Base-by-base conservation (phyloP, 2,888 invertebrate species). In the Acanthosepion lycidas region DNA sequence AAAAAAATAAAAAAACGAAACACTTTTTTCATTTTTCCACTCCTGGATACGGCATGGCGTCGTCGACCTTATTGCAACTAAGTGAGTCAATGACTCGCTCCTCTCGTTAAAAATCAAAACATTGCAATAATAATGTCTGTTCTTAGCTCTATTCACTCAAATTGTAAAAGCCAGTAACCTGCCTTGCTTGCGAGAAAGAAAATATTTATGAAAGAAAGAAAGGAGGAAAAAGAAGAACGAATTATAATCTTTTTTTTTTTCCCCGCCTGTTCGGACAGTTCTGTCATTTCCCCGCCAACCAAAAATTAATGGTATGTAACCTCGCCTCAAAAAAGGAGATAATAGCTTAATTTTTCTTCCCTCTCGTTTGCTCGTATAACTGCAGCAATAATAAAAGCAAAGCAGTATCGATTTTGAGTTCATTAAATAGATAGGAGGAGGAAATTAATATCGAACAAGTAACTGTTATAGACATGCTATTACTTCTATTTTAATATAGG, bases 281-380 rank as follows among this genome's bases (percentile, higher is more conserved):
- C 9, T 33, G n/a, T n/a, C 12, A n/a, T 78, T 78, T 78, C 0
- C n/a, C 12, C 12, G 15, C 12, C 12, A 78, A 78, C 78, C 15
- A 78, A 78, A 78, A 78, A 78, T 78, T 78, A 78, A 78, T 78
- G 78, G 78, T 33, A 33, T 78, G n/a, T 78, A n/a, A 78, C 59
- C 59, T 59, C 59, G 15, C 42, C 42, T 42, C 42, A 59, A 59
- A 59, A 59, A 23, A 23, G 23, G 23, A 59, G 59, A 59, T 23
- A 33, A 59, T 23, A 33, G 15, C 78, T 78, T n/a, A n/a, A 78
- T 6, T n/a, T 78, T 78, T 78, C n/a, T 33, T 78, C 33, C 33
- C 33, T 78, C 33, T 18, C 78, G 9, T 78, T 78, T n/a, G 15
- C n/a, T 33, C 78, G 78, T 33, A 12, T 33, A 18, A 12, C 28